A percentile compares a stretch with the other conserved stretches of the same genome.
phyloP scores from a whole-genome alignment of 2,797 vertebrate genomes.

The Enteromius thamalakanensis region DNA sequence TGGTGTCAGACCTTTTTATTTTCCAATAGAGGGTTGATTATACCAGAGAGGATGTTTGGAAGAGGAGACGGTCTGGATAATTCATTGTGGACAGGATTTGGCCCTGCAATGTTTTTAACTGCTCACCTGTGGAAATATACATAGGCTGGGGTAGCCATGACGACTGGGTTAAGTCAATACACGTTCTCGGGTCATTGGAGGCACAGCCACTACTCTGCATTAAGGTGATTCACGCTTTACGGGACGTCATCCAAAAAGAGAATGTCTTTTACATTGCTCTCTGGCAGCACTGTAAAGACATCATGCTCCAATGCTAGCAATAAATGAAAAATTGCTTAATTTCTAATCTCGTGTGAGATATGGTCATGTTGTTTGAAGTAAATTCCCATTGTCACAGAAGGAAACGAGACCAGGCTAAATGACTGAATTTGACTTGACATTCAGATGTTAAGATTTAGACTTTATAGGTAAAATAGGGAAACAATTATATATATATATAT shows the following conservation, averaged over 20 bases:
- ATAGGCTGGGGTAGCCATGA: conserved; percentile 57
- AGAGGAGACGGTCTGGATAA: conserved; percentile 61
- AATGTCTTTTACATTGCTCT: conserved; percentile 34
- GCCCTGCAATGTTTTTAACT: conserved; percentile 62
- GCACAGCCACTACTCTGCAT: conserved; percentile 63
- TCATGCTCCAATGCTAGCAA: conserved; percentile 12
- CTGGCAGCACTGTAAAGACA: neutral
- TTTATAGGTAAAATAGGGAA: neutral
- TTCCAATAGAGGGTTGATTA: conserved; percentile 60
- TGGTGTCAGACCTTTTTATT: conserved; percentile 37
- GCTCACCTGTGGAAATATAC: conserved; percentile 74
- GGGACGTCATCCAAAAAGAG: conserved; percentile 58
- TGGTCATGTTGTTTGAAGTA: conserved; percentile 5
- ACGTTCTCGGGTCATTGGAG: conserved; percentile 63
- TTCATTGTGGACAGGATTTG: conserved; percentile 63
- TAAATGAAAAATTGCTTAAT: neutral
- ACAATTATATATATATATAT: neutral
- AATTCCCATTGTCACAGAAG: neutral
- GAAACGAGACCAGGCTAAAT: neutral
- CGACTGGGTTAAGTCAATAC: conserved; percentile 66
- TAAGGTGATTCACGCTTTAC: conserved; percentile 58
- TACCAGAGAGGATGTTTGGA: conserved; percentile 68
- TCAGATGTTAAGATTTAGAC: neutral
- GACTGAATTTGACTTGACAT: conserved; percentile 1
- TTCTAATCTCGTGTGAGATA: neutral